Conservation (phyloP, 2,113 vertebrate genomes). For the Erythrocercus mccallii region DNA sequence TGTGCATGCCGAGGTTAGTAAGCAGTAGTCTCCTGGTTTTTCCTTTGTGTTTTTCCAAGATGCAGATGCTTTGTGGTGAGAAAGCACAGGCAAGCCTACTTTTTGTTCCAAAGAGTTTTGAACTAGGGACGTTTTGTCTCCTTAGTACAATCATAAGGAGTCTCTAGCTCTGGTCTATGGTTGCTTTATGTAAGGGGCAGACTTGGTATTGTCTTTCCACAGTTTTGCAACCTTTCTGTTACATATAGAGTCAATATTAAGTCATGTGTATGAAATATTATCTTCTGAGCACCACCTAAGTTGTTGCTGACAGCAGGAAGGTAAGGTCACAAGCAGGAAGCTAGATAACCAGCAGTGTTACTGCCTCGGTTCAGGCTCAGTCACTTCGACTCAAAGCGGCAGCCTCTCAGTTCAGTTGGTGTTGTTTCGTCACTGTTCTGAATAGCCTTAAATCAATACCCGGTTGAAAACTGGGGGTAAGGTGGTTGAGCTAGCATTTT, state of each 20-base stretch:
- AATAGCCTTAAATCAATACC: neutral
- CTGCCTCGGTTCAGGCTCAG: neutral
- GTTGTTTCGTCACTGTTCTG: fast-evolving
- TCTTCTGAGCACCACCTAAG: fast-evolving
- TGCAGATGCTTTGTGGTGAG: fast-evolving
- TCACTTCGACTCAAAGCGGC: neutral
- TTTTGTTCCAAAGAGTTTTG: neutral
- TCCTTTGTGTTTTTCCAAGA: neutral
- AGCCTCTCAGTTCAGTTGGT: neutral
- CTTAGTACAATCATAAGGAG: fast-evolving
- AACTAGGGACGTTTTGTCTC: neutral
- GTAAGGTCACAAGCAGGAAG: neutral
- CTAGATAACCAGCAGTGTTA: neutral
- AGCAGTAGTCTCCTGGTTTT: neutral
- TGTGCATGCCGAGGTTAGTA: neutral
- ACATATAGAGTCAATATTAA: fast-evolving
- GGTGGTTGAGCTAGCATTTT: neutral
- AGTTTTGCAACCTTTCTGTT: neutral
- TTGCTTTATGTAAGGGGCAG: neutral
- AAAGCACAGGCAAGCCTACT: neutral
- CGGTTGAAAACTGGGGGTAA: neutral
- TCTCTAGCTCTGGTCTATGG: fast-evolving
- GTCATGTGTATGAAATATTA: neutral
- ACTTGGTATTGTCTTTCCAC: neutral
- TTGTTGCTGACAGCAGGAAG: neutral